These are phyloP conservation scores for Pelochelys cantorii DNA, from an alignment of 2,797 vertebrate species.

Conservation along the genomic window DNA sequence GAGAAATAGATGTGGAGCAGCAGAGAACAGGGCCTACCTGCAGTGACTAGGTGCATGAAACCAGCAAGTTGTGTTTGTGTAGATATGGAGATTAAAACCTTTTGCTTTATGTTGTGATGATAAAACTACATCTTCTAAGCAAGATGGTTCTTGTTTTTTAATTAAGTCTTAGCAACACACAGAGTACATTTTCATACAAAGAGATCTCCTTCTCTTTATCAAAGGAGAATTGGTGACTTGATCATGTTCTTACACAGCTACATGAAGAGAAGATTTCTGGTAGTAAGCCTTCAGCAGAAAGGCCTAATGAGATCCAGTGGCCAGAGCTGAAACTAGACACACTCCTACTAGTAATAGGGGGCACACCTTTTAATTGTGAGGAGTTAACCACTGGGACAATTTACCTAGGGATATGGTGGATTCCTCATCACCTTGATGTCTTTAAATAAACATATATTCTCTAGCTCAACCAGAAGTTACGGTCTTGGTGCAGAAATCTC, in stretches of 20 bases:
- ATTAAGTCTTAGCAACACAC: not conserved
- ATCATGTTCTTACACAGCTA: not conserved
- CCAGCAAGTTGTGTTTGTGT: not conserved
- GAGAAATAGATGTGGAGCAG: not conserved
- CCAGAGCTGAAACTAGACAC: not conserved
- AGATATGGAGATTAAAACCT: not conserved
- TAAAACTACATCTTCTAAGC: not conserved
- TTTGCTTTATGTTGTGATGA: not conserved
- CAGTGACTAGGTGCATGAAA: not conserved
- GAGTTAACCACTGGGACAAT: not conserved
- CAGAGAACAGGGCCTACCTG: not conserved
- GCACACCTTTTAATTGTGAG: not conserved
- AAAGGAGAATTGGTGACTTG: not conserved
- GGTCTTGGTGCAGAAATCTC: not conserved
- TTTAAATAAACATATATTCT: not conserved
- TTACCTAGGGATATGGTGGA: not conserved
- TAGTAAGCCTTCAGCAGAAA: not conserved
- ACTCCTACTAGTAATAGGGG: not conserved
- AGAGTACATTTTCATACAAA: not conserved
- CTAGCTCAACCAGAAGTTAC: not conserved
- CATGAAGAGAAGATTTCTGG: not conserved
- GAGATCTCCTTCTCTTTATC: not conserved
- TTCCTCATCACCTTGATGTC: not conserved
- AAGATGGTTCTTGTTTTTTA: not conserved
- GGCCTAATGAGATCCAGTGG: not conserved